Conservation (phyloP, 2,797 vertebrate genomes). For the Hippoglossus hippoglossus region DNA sequence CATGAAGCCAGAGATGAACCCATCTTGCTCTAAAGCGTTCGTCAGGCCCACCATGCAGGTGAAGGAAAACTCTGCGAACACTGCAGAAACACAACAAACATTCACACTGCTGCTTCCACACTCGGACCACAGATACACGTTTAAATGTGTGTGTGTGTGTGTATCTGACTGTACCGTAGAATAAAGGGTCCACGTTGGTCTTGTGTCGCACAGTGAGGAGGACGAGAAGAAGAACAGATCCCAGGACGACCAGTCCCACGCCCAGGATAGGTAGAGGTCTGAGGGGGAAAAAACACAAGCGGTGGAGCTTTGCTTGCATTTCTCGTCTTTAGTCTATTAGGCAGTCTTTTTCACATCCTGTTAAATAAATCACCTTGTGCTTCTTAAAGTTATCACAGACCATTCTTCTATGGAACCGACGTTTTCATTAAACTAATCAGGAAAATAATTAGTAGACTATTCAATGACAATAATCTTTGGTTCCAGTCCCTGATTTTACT, state of each 20-base stretch:
- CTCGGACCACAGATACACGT: neutral
- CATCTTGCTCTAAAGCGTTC: conserved; percentile 91
- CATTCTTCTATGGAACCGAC: neutral
- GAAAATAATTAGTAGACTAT: neutral
- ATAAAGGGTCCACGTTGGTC: conserved; percentile 85
- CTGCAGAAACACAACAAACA: conserved; percentile 71
- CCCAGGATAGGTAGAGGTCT: conserved; percentile 80
- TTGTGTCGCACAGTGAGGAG: conserved; percentile 65
- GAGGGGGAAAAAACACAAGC: conserved; percentile 1
- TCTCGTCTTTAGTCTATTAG: too few species aligned
- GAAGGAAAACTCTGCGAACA: conserved; percentile 89
- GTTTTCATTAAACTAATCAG: neutral
- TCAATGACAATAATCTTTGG: too few species aligned
- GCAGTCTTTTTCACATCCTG: too few species aligned
- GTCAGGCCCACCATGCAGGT: conserved; percentile 84
- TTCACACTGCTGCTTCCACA: neutral
- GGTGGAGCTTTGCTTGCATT: too few species aligned
- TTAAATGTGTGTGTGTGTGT: neutral
- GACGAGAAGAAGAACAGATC: conserved; percentile 72
- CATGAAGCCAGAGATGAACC: conserved; percentile 87
- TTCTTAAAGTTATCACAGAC: too few species aligned
- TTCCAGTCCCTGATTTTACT: neutral
- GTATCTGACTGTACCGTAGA: conserved; percentile 83
- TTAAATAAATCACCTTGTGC: too few species aligned
- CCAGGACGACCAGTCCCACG: conserved; percentile 69